phyloP scores from a whole-genome alignment of 1,140 invertebrate species.

The Aphelinus certus region DNA sequence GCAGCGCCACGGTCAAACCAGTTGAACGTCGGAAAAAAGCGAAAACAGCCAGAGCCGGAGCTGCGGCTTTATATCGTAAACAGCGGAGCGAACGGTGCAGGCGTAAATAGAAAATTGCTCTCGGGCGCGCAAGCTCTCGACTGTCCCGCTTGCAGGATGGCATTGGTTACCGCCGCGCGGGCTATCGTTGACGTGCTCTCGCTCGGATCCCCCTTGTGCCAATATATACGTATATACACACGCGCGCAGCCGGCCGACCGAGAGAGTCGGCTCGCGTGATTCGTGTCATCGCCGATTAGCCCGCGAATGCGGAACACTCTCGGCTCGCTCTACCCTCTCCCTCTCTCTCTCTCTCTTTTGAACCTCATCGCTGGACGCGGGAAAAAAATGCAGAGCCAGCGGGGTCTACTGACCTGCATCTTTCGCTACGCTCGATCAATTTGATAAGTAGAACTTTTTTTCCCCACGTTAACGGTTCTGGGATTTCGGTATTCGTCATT shows the following conservation, averaged over 20 bases:
- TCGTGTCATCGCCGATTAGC: conserved; percentile 54
- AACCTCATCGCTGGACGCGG: not conserved
- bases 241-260: conserved; percentile 22
- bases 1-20: no score
- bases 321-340: conserved; percentile 22
- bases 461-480: no score
- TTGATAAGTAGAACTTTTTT: no score
- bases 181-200: conserved; percentile 38
- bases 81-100: not conserved
- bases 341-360: not conserved
- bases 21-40: no score
- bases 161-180: conserved; percentile 52
- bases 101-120: conserved; percentile 32
- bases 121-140: not conserved
- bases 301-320: conserved; percentile 50
- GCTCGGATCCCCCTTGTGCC: conserved; percentile 35
- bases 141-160: conserved; percentile 47
- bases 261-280: conserved; percentile 43
- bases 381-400: not conserved
- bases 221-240: conserved; percentile 17
- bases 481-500: no score
- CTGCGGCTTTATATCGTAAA: not conserved
- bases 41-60: no score
- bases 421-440: not conserved
- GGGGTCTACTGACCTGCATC: conserved; percentile 23